A percentile compares a stretch with the other conserved stretches of the same genome.
Evolutionary conservation across 2,797 vertebrate species (phyloP).

Genomic region (Pelodytes ibericus): DNA sequence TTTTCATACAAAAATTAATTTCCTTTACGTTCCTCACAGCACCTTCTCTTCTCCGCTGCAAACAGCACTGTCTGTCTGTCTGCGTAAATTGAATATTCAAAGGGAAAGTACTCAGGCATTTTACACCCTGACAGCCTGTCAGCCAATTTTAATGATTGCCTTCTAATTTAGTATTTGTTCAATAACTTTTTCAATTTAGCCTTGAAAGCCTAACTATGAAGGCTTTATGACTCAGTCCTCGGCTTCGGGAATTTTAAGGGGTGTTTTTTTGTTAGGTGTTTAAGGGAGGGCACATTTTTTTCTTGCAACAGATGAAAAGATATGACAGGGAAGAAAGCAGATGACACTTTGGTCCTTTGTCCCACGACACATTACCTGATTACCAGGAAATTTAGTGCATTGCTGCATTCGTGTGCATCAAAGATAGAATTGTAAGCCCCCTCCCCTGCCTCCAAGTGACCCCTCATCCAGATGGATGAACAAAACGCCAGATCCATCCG

Average conservation of each 20-base stretch:
- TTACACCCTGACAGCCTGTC: conserved; percentile 49
- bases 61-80: conserved; percentile 18
- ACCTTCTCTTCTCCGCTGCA: neutral
- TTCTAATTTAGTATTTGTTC: conserved; percentile 55
- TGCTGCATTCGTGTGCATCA: too few relatives aligned
- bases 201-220: conserved; percentile 33
- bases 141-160: conserved; percentile 44
- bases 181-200: conserved; percentile 54
- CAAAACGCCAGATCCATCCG: conserved; percentile 1
- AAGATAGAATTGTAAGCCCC: too few relatives aligned
- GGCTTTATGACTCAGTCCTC: conserved; percentile 4
- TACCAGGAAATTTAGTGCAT: too few relatives aligned
- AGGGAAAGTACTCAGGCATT: conserved; percentile 41
- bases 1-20: conserved; percentile 23
- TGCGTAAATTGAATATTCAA: conserved; percentile 37
- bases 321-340: too few relatives aligned
- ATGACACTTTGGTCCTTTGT: too few relatives aligned
- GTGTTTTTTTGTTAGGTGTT: neutral
- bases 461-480: conserved; percentile 4
- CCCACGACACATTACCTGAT: too few relatives aligned
- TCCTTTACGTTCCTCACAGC: conserved; percentile 2
- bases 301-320: too few relatives aligned
- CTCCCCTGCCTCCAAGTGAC: too few relatives aligned
- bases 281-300: too few relatives aligned
- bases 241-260: neutral